Percentiles rank a stretch among this genome's conserved stretches.
Conservation (phyloP, 2,797 vertebrate genomes). For the Rallus crepitans region DNA sequence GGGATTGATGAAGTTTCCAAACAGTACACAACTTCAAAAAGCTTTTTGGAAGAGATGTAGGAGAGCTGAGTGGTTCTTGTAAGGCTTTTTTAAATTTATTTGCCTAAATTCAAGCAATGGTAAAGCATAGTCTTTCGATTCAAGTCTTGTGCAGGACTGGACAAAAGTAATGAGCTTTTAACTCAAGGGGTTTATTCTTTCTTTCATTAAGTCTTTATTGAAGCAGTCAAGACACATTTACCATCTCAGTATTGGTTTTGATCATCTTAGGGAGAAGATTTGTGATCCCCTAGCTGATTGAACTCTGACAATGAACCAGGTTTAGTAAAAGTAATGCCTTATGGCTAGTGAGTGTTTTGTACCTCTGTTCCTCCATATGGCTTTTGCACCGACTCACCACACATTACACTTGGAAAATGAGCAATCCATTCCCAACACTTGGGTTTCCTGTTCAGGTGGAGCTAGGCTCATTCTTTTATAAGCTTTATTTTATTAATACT, state of each 20-base stretch:
- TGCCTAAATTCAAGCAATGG: background rate
- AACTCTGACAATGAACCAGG: background rate
- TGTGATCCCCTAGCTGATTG: background rate
- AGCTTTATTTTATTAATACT: background rate
- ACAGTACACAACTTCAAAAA: background rate
- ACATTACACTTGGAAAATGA: background rate
- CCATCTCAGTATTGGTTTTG: background rate
- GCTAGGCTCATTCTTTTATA: background rate
- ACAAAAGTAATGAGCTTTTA: background rate
- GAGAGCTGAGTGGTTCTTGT: background rate
- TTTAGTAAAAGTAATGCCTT: background rate
- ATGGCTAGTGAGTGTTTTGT: background rate
- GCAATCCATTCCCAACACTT: background rate
- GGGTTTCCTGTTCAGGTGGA: background rate
- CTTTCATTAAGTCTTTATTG: background rate
- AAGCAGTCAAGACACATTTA: background rate
- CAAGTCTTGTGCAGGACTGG: background rate
- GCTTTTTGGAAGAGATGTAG: background rate
- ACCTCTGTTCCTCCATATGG: background rate
- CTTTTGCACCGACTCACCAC: background rate
- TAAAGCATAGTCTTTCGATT: background rate
- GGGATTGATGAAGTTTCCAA: background rate
- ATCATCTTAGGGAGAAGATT: background rate
- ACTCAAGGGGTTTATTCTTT: background rate
- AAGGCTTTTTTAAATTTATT: background rate